Base-by-base conservation (phyloP, 2,113 vertebrate species). In the Oenanthe melanoleuca region DNA sequence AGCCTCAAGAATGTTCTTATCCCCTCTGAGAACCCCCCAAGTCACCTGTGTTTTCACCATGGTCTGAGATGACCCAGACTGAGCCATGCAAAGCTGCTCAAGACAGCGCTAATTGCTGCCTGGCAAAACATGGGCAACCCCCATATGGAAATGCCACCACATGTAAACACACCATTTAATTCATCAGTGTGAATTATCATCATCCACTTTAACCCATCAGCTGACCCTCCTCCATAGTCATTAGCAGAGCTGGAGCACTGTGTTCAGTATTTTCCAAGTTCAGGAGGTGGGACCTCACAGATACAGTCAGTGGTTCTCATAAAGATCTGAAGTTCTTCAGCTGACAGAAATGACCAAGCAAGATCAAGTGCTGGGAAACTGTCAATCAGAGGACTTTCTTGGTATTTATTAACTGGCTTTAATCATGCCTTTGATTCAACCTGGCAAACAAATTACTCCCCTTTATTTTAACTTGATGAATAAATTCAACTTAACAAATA, bases 11-110 rank as follows among this genome's bases (percentile, higher is more conserved):
- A 67, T 53, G 37, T 15, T 50, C 50, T 63, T 2, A 2, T 42
- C 29, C 34, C 38, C 3, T 2, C 40, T 47, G 57, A 71, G 63
- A 87, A 21, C 4, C 10, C 33, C 3, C 11, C 0, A 0, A 34
- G 44, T 38, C 37, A 74, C 67, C 71, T 7, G 9, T 52, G 63
- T 34, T 84, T 40, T 53, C 59, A 63, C 49, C 49, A 34, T 0
- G 0, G n/a, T 92, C 69, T 61, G 59, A 79, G 64, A 38, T 34
- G 60, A 84, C 69, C 49, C 70, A 82, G 66, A 37, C 44, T 78
- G 50, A 70, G 49, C 44, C 61, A 89, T 4, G 6, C 49, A 85
- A 79, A 92, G 57, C 70, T 80, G 37, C 67, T 60, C 72, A 40
- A 37, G 60, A 33, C 12, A 80, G 53, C 6, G 38, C 26, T 79